A percentile compares a stretch with the other conserved stretches of the same genome.
Conservation (phyloP, 2,888 invertebrate genomes). For the Serripes groenlandicus region DNA sequence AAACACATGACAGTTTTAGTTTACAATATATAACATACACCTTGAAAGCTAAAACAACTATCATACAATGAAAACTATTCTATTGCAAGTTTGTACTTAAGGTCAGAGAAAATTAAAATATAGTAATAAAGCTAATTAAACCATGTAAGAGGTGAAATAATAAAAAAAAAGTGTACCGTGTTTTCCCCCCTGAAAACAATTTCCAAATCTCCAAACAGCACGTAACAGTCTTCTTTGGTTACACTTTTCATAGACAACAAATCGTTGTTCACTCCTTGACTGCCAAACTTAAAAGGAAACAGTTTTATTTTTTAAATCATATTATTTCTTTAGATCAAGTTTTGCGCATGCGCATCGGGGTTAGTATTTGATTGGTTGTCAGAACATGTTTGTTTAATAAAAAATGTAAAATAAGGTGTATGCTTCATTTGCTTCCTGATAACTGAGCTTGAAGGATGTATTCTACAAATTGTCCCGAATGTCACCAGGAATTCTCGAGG, state of each 20-base stretch:
- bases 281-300: background rate
- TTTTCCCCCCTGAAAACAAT: background rate
- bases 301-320: no score
- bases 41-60: no score
- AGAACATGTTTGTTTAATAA: background rate
- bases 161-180: no score
- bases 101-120: no score
- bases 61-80: no score
- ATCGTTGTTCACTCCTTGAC: background rate
- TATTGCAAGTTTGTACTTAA: no score
- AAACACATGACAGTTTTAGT: no score
- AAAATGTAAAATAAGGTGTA: background rate
- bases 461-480: slow-evolving; percentile 35
- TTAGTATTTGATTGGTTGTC: background rate
- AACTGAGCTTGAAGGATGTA: slow-evolving; percentile 20
- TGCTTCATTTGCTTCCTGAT: slow-evolving; percentile 27
- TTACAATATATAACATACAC: no score
- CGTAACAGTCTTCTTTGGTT: background rate
- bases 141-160: slow-evolving; percentile 5
- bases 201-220: background rate
- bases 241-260: background rate
- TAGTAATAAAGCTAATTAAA: no score
- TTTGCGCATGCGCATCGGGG: background rate
- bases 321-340: background rate
- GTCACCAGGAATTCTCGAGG: slow-evolving; percentile 16